Conservation (phyloP, 2,113 vertebrate genomes). For the Brachypteracias leptosomus region DNA sequence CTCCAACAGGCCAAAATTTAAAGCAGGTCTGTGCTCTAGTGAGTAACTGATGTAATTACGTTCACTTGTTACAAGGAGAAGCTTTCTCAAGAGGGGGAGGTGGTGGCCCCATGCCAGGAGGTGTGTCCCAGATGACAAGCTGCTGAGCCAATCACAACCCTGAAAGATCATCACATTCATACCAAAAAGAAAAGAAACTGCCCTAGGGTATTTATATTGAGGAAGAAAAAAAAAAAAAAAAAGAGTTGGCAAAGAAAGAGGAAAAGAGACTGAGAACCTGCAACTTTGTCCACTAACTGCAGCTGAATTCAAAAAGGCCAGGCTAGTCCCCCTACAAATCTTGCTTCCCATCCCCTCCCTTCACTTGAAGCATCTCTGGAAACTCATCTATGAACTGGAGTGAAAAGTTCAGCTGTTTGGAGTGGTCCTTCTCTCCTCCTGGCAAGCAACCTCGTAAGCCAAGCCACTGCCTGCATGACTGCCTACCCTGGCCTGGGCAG, state of each 20-base stretch:
- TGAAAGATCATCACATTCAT: conserved; percentile 69
- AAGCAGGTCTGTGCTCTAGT: conserved; percentile 70
- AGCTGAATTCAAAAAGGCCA: conserved; percentile 40
- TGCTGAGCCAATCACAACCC: conserved; percentile 52
- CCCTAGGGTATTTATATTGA: conserved; percentile 55
- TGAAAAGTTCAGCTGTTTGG: conserved; percentile 33
- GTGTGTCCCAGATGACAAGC: conserved; percentile 47
- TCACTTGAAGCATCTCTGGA: neutral
- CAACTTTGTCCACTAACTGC: conserved; percentile 50
- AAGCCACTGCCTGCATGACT: neutral
- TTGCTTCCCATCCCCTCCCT: neutral
- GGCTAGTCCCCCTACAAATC: conserved; percentile 17
- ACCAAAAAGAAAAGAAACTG: conserved; percentile 71
- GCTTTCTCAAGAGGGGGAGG: conserved; percentile 60
- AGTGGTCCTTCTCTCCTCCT: neutral
- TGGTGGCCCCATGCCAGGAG: conserved; percentile 34
- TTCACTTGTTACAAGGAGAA: conserved; percentile 64
- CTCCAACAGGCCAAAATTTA: conserved; percentile 52
- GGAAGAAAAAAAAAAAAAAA: neutral
- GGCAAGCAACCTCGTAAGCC: neutral
- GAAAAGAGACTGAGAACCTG: conserved; percentile 48
- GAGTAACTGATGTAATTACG: conserved; percentile 76
- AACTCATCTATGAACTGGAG: neutral
- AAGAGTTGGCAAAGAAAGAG: neutral
- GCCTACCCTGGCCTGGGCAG: neutral